These are phyloP conservation scores for Empis livida DNA, from an alignment of 2,888 invertebrate species.

Conservation along the genomic window DNA sequence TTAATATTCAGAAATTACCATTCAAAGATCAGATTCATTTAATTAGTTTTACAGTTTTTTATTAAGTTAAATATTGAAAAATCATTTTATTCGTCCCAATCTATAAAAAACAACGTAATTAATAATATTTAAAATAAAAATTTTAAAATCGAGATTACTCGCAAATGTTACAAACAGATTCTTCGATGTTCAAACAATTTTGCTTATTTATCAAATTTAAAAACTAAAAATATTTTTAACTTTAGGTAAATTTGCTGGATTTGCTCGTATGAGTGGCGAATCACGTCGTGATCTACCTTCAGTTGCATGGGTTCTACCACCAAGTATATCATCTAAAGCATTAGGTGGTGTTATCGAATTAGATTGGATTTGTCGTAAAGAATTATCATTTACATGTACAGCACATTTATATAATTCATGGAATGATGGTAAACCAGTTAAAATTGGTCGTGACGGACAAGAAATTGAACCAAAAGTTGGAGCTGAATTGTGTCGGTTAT, in stretches of 20 bases:
- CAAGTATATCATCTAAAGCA: conserved; percentile 82
- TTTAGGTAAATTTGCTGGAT: conserved; percentile 74
- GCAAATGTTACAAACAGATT: no score
- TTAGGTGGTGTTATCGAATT: conserved; percentile 92
- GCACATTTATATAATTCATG: conserved; percentile 91
- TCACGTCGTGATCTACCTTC: conserved; percentile 82
- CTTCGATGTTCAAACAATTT: no score
- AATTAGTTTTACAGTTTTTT: no score
- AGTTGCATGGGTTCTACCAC: conserved; percentile 88
- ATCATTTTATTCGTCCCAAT: no score
- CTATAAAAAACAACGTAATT: neutral
- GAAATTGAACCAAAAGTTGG: conserved; percentile 95
- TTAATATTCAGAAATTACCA: no score
- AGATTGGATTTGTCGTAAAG: conserved; percentile 94
- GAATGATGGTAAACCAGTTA: conserved; percentile 97
- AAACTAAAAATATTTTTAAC: no score
- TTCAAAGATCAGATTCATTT: no score
- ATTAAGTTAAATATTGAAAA: no score
- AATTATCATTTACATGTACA: conserved; percentile 83
- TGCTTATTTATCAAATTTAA: no score
- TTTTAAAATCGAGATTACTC: no score
- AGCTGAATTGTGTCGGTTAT: conserved; percentile 79
- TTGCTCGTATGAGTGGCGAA: conserved; percentile 79
- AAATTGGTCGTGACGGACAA: conserved; percentile 97
- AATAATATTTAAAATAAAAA: neutral